These are phyloP conservation scores for Patella depressa DNA, from an alignment of 2,888 invertebrate genomes.

Conservation along the genomic window DNA sequence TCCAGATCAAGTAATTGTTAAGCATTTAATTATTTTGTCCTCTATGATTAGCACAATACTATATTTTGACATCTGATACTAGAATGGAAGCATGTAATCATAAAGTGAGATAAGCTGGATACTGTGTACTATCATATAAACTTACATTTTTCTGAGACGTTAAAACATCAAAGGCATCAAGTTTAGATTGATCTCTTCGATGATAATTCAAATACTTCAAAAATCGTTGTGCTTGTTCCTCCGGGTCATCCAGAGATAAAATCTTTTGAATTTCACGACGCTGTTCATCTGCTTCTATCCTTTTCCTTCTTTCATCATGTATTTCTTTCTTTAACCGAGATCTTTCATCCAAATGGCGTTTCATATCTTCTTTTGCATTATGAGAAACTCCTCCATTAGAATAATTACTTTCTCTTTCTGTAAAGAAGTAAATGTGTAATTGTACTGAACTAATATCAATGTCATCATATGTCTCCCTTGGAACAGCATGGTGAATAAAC, in stretches of 20 bases:
- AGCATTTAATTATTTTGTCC: no score
- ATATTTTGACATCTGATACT: no score
- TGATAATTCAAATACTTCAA: constrained; percentile 38
- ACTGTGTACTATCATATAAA: neutral
- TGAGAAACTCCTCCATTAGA: constrained; percentile 22
- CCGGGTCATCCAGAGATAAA: constrained; percentile 53
- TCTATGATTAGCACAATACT: no score
- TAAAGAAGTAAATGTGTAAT: no score
- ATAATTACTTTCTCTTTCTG: no score
- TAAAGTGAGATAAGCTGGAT: no score
- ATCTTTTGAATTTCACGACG: constrained; percentile 53
- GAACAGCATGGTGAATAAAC: no score
- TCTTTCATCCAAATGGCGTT: neutral
- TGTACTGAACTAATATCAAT: no score
- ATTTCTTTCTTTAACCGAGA: constrained; percentile 9
- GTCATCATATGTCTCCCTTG: no score
- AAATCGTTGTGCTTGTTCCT: constrained; percentile 56
- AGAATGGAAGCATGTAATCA: no score
- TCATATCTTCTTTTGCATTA: constrained; percentile 6
- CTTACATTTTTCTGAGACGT: neutral
- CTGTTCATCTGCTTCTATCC: constrained; percentile 34
- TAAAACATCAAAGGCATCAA: neutral
- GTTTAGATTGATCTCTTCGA: constrained; percentile 2
- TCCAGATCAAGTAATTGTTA: no score
- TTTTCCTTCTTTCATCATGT: constrained; percentile 9